A percentile compares a stretch with the other conserved stretches of the same genome.
phyloP scores from a whole-genome alignment of 2,113 vertebrate genomes.

The Corythaixoides concolor region DNA sequence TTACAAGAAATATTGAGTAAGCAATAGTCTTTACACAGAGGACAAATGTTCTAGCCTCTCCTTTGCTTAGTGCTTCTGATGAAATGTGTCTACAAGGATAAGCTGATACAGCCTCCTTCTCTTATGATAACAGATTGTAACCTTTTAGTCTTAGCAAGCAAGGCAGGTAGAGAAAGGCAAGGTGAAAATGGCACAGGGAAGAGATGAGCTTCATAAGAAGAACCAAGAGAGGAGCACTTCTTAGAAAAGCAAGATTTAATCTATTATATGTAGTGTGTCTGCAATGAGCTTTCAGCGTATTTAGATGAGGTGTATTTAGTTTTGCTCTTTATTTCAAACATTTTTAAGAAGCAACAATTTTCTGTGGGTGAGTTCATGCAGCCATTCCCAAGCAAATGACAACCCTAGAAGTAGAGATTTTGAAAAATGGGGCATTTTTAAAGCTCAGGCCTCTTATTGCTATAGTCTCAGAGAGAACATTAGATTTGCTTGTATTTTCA shows the following conservation, averaged over 20 bases:
- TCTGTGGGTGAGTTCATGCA: neutral
- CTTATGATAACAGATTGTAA: neutral
- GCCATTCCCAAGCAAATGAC: neutral
- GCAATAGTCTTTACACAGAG: neutral
- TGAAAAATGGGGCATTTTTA: rapidly evolving
- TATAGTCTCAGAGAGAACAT: neutral
- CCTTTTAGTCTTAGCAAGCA: neutral
- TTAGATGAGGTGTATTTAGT: neutral
- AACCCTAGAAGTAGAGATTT: neutral
- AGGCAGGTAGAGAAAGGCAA: neutral
- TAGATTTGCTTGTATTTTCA: neutral
- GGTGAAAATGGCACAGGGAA: neutral
- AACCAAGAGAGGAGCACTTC: neutral
- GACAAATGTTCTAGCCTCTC: neutral
- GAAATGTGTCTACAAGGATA: neutral
- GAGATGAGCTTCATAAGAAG: neutral
- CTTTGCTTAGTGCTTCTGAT: neutral
- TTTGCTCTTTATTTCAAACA: neutral
- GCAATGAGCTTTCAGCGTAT: neutral
- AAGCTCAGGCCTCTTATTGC: neutral
- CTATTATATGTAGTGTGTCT: no score
- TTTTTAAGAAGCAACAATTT: neutral
- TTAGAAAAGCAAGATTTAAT: neutral
- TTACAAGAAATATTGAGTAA: neutral
- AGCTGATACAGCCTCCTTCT: neutral